Base-by-base conservation (phyloP, 1,140 invertebrate species). In the Globodera ellingtonae region DNA sequence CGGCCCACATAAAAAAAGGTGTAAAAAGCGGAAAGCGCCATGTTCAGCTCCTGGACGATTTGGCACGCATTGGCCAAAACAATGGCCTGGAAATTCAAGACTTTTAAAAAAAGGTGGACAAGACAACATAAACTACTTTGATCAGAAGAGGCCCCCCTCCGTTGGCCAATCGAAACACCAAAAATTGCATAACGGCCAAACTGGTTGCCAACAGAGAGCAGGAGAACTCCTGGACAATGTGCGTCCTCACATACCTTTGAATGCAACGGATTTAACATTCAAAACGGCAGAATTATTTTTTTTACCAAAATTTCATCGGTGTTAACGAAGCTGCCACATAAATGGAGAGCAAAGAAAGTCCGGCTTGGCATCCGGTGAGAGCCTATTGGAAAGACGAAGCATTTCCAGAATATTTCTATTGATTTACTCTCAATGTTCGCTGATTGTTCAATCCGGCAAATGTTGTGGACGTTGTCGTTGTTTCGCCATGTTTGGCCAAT, bases 41-140 rank as follows among this genome's bases (percentile, higher is more conserved):
- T 79, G 47, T 79, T 48, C n/a, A 79, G 56, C 24, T 79, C 77
- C 35, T 79, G 77, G 65, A 79, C 77, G 47, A 79, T 72, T 79
- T 79, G 77, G 4, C 77, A 79, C 35, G 72, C 13, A 52, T 76
- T 79, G 52, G 77, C 77, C 35, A 79, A 62, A 35, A 79, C 69
- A 44, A 79, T 72, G 3, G 44, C 77, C 65, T 79, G 52, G 6
- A 79, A 67, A 69, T 59, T 71, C 21, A 78, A 35, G 13, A 46
- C 47, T 71, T 15, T 44, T 24, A 52, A 72, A 56, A 24, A 6
- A 46, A 35, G 10, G n/a, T 21, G 7, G 52, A 70, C 35, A 6
- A 18, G 52, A 70, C 35, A 6, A 18, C 6, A 62, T 18, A 15
- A 62, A 62, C 5, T 13, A 70, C 67, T 47, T 70, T 70, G 67